phyloP scores from a whole-genome alignment of 1,140 invertebrate genomes.

The Chlorops oryzae region DNA sequence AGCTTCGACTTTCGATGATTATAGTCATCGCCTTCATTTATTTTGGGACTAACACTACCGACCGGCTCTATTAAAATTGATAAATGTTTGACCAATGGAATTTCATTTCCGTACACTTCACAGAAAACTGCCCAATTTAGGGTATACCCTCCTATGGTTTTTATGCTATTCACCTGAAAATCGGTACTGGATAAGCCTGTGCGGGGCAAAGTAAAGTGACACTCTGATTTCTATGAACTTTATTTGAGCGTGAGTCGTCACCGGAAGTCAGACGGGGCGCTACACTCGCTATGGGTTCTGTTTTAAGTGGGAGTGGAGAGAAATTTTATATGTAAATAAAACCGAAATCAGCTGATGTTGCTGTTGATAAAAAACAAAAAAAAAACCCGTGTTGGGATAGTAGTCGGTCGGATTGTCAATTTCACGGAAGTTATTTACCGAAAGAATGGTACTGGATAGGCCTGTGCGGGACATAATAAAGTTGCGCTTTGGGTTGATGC shows the following conservation, averaged over 20 bases:
- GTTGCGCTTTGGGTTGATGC: slow-evolving; percentile 48
- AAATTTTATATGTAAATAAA: neutral
- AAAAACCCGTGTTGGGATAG: slow-evolving; percentile 2
- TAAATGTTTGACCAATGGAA: too few relatives aligned
- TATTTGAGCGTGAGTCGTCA: slow-evolving; percentile 53
- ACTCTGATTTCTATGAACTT: slow-evolving; percentile 41
- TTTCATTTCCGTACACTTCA: too few relatives aligned
- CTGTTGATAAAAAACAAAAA: neutral
- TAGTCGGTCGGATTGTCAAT: neutral
- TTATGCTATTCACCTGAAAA: slow-evolving; percentile 62
- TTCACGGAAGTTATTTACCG: slow-evolving; percentile 55
- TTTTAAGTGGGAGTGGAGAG: neutral
- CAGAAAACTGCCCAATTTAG: slow-evolving; percentile 26
- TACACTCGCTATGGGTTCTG: slow-evolving; percentile 59
- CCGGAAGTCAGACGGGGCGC: slow-evolving; percentile 50
- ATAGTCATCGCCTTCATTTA: slow-evolving; percentile 29
- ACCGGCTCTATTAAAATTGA: slow-evolving; percentile 49
- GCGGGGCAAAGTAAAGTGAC: slow-evolving; percentile 58
- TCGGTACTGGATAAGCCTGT: slow-evolving; percentile 62
- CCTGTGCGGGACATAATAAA: slow-evolving; percentile 59
- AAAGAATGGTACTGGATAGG: slow-evolving; percentile 60
- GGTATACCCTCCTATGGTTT: too few relatives aligned
- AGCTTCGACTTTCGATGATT: neutral
- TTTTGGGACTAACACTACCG: slow-evolving; percentile 49
- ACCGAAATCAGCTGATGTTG: neutral